Evolutionary conservation across 1,140 invertebrate species (phyloP), one percentile per base, ranked within the genome.

Genomic region (Macrobrachium nipponense): DNA sequence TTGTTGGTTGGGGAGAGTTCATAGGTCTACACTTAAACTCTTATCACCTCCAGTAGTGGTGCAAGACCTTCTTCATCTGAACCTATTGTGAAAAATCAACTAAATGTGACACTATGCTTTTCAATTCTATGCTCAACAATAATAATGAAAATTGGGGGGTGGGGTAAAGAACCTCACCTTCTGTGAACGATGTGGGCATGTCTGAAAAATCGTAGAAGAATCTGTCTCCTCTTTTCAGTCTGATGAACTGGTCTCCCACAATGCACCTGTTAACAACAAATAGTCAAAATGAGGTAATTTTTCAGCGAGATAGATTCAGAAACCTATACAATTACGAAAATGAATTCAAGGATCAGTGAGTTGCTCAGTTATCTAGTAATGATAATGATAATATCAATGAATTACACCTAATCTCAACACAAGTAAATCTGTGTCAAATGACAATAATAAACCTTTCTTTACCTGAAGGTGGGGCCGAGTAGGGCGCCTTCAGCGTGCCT

Each of bases 381-480:
- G 43, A 27, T 73, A 73, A 20, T 12, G 44, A 23, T 23, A 73
- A 8, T 73, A 73, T 10, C 7, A 73, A 8, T 27, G 44, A 23
- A 73, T 23, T 10, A 73, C 17, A 36, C 6, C 8, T 36, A 36
- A 23, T 73, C 23, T 36, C 44, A 10, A 23, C 15, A 73, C 23
- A 10, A 36, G 14, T 73, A n/a, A 17, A 18, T 6, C 4, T 73
- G n/a, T 2, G 5, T 73, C 15, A 17, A 17, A 18, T 23, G 70
- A 8, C 1, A 15, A 17, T 43, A 12, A 20, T 20, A 36, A 36
- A 18, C 23, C 23, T 36, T 15, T 27, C n/a, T 66, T 70, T 18
- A 87, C 20, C 93, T 93, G 90, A 97, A 96, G 6, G 96, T 97
- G 0, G 96, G 96, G 15, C 97, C 97, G 2, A 97, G 91, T 23